Base-by-base conservation (phyloP, 2,888 invertebrate genomes). In the Scaptomyza parva region DNA sequence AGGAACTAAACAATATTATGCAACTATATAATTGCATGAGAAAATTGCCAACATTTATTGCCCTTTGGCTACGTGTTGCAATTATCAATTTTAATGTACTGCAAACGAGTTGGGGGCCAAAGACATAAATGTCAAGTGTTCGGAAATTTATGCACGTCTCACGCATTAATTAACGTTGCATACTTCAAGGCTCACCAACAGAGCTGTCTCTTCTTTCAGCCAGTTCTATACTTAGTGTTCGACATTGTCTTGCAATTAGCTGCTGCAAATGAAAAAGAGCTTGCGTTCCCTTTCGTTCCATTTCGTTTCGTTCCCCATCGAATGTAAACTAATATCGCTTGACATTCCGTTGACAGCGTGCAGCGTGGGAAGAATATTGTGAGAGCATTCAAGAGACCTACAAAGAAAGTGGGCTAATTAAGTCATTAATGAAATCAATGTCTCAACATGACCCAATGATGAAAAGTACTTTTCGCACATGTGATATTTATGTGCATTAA, bases 81-180 rank as follows among this genome's bases (percentile, higher is more conserved):
- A 75, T 72, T 84, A 86, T 76, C 71, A 78, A 72, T 78, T 81
- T 86, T 70, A 70, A 84, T 76, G 81, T 55, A 62, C 53, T 54
- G 54, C 65, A 48, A 66, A 64, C 53, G 58, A 65, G 60, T 37
- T 57, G 57, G 55, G 50, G 20, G 37, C 37, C 33, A 28, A 66
- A 55, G 64, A 62, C 82, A 84, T 88, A 82, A 89, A 87, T 76
- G 82, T 84, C 74, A 78, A 69, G 70, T 74, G 62, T 58, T 74
- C 30, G 61, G 45, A 55, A 85, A 89, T 86, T 86, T 86, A 84
- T 84, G 86, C 86, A 86, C 81, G 87, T 74, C 57, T 28, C 73
- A 51, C 70, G 78, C 69, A 78, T 87, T 89, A 89, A 88, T 87
- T 89, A 76, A 45, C 78, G 59, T 44, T 78, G 88, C 85, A 83